These are phyloP conservation scores for Parazoanthus darwini DNA, from an alignment of 92 coral and sea anemone genomes.

Conservation along the genomic window DNA sequence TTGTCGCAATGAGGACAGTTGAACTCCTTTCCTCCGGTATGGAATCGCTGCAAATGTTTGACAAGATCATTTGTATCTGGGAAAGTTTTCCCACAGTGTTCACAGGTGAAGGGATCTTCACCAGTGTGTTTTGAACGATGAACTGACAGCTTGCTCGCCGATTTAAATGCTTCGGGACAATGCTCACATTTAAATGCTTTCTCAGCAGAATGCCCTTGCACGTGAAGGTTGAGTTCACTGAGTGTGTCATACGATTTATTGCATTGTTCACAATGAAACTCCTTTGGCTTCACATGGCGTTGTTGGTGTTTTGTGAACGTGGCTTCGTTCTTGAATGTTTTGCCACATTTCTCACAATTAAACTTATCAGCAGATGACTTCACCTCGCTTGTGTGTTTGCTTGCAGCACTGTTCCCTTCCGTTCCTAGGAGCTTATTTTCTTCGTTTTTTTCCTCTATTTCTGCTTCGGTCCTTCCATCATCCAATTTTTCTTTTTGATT, in stretches of 20 bases:
- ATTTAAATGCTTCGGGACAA: conserved; percentile 4
- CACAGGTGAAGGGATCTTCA: background rate
- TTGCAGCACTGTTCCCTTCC: background rate
- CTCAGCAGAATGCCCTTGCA: background rate
- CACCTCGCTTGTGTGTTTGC: background rate
- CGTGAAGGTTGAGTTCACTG: background rate
- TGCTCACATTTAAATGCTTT: conserved; percentile 25
- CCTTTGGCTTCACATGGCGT: background rate
- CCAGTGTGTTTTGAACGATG: conserved; percentile 16
- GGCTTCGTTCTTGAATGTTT: background rate
- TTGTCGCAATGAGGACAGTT: background rate
- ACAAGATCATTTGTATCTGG: background rate
- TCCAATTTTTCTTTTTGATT: background rate
- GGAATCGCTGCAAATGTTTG: background rate
- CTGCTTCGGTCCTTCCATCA: background rate
- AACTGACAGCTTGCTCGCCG: background rate
- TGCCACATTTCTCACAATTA: background rate
- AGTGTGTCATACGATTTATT: background rate
- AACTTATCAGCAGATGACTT: background rate
- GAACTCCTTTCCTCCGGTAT: background rate
- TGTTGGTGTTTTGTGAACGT: background rate
- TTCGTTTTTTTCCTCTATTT: background rate
- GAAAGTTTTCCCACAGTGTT: background rate
- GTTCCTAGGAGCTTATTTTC: background rate
- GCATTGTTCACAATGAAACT: conserved; percentile 8